Base-by-base conservation (phyloP, 2,888 invertebrate species). In the Eugnorisma glareosa region DNA sequence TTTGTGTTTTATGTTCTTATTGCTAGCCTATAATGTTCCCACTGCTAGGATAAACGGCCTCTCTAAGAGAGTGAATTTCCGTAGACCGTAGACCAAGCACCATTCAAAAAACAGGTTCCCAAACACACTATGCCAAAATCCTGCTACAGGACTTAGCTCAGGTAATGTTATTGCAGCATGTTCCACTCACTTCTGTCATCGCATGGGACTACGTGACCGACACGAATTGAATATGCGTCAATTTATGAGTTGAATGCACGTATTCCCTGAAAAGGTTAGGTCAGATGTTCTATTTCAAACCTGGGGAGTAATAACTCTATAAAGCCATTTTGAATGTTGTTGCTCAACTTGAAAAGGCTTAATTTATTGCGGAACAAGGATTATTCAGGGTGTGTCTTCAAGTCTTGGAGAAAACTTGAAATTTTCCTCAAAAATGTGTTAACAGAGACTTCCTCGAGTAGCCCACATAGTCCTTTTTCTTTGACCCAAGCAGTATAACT, bases 191-290 rank as follows among this genome's bases (percentile, higher is more conserved):
- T 40, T 43, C 40, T n/a, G 66, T 43, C 66, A 59, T 51, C 28
- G 40, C 28, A 43, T 2, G 40, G 35, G 31, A 35, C 40, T 8
- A 76, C 18, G 40, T 7, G 21, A 35, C 18, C 3, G 78, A 10
- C 69, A 76, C 69, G 11, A 69, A 67, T 80, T 82, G 77, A 77
- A 67, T 82, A 54, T 45, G 59, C 59, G 77, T 67, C 80, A 82
- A 77, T 83, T 70, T 51, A 48, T 40, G 24, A 67, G 40, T 48
- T 63, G 40, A 54, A 59, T 61, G 81, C 35, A 43, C 57, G 40
- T 21, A 28, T 67, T 67, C 28, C 4, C 48, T 11, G 68, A 75
- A 73, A 80, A 76, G 15, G 24, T 35, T 21, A 5, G 15, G 28
- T 35, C 28, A 18, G 37, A 24, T 67, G 15, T 68, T 63, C 7